Percentiles rank a stretch among this genome's conserved stretches.
These are phyloP conservation scores for Patiria pectinifera DNA, from an alignment of 53 echinoderm and acorn worm species.

Conservation along the genomic window DNA sequence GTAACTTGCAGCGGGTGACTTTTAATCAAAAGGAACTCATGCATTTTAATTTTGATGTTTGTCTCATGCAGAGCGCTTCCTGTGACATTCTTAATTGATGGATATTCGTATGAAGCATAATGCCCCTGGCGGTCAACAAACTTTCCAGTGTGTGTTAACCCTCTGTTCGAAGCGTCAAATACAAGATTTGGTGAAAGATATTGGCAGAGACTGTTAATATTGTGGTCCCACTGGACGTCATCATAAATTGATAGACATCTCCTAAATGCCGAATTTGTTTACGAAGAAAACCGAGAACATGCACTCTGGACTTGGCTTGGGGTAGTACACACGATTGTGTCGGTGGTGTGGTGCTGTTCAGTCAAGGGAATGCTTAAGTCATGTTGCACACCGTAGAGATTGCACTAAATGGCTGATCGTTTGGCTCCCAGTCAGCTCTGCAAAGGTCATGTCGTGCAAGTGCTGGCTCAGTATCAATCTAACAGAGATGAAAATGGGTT, in stretches of 20 bases:
- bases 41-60: conserved; percentile 5
- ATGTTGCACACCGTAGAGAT: not conserved
- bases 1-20: not conserved
- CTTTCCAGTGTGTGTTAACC: not conserved
- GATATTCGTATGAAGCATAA: not conserved
- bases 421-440: not conserved
- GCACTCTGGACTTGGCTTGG: not conserved
- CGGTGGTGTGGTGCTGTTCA: not conserved
- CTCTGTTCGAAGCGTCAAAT: not conserved
- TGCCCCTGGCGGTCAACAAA: not conserved
- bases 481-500: not conserved
- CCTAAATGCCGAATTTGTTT: conserved; percentile 6
- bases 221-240: conserved; percentile 26
- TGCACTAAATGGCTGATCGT: not conserved
- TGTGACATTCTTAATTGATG: not conserved
- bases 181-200: not conserved
- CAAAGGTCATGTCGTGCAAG: not conserved
- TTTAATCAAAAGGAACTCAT: not conserved
- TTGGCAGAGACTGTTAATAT: not conserved
- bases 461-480: not conserved
- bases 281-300: not conserved
- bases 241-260: conserved; percentile 16
- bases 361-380: not conserved
- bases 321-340: too few relatives aligned
- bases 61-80: not conserved